Evolutionary conservation across 1,140 invertebrate genomes (phyloP).

Genomic region (Camponotus vicinus): DNA sequence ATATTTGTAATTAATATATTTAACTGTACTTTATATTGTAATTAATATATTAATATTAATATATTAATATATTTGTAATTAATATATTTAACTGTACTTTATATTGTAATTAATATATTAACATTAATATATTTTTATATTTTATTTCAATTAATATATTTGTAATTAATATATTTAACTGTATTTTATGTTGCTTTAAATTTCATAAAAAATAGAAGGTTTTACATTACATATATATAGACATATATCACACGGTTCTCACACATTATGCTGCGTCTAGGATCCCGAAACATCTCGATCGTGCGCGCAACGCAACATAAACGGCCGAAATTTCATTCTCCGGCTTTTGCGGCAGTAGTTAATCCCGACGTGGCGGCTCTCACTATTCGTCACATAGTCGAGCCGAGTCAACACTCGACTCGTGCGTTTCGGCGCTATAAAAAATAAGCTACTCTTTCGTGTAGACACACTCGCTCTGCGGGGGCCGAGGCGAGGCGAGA

Average conservation of each 20-base stretch:
- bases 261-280: background rate
- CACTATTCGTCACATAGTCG: conserved; percentile 47
- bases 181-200: background rate
- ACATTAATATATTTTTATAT: no score
- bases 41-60: no score
- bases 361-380: conserved; percentile 1
- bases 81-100: no score
- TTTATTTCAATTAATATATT: no score
- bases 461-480: conserved; percentile 34
- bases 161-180: no score
- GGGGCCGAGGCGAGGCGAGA: conserved; percentile 12
- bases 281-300: conserved; percentile 16
- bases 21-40: no score
- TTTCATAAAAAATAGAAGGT: background rate
- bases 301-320: background rate
- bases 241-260: background rate
- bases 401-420: conserved; percentile 40
- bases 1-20: no score
- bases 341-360: conserved; percentile 7
- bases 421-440: conserved; percentile 41
- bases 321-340: conserved; percentile 3
- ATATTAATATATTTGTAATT: no score
- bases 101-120: no score
- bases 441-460: conserved; percentile 35
- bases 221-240: background rate